Percentiles rank a stretch among this genome's conserved stretches.
Evolutionary conservation across 2,797 vertebrate species (phyloP).

Genomic region (Poliocrania exsul): DNA sequence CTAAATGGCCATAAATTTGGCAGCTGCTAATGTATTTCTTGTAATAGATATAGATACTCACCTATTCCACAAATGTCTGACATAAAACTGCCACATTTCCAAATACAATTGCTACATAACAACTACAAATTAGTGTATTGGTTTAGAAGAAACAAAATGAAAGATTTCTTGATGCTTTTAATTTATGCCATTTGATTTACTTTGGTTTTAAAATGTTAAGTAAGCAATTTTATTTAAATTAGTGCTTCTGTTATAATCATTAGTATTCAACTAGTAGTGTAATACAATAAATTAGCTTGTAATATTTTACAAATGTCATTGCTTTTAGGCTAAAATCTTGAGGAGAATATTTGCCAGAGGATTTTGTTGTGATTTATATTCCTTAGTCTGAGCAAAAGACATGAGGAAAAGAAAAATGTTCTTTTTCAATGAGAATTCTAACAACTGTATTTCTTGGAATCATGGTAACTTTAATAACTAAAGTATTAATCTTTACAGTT

Average conservation of each 20-base stretch:
- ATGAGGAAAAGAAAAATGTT: neutral
- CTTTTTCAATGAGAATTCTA: neutral
- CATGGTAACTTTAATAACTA: neutral
- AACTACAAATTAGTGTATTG: neutral
- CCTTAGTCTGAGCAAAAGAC: neutral
- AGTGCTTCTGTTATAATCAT: neutral
- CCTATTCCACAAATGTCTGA: neutral
- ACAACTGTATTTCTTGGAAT: neutral
- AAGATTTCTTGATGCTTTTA: neutral
- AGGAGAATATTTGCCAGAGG: neutral
- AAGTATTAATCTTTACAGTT: neutral
- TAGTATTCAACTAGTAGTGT: neutral
- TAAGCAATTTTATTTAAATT: neutral
- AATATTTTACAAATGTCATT: neutral
- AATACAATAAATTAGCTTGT: neutral
- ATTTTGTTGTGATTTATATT: neutral
- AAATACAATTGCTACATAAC: neutral
- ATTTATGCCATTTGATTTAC: neutral
- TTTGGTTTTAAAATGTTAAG: neutral
- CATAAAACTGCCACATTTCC: neutral
- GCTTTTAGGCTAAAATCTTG: neutral
- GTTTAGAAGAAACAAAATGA: neutral
- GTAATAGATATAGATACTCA: neutral
- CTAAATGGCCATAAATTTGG: neutral
- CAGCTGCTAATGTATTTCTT: neutral